Conservation (phyloP, 2,113 vertebrate genomes). For the Gnathonemus echidnorhynchus region DNA sequence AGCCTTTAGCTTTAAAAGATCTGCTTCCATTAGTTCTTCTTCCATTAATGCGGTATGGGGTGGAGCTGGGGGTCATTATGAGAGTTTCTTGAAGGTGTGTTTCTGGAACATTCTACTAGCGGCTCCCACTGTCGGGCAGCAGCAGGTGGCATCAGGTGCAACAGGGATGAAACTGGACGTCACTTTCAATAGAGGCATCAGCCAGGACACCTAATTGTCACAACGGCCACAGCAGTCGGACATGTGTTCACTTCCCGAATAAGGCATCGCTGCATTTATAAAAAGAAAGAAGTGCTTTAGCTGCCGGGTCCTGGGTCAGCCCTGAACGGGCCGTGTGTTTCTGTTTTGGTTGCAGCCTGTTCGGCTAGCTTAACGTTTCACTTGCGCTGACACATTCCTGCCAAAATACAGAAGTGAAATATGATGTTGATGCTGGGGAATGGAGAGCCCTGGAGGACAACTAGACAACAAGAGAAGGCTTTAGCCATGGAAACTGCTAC, state of each 20-base stretch:
- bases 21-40: slow-evolving; percentile 47
- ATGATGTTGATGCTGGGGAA: slow-evolving; percentile 39
- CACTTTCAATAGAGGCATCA: not conserved
- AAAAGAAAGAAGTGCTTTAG: not conserved
- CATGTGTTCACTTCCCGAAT: not conserved
- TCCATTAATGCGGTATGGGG: not conserved
- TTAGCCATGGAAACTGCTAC: not conserved
- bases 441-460: not conserved
- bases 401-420: not conserved
- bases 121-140: not conserved
- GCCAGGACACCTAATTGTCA: not conserved
- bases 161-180: not conserved
- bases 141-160: not conserved
- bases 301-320: not conserved
- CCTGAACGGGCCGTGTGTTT: not conserved
- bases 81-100: not conserved
- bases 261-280: not conserved
- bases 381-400: not conserved
- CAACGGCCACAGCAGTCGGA: not conserved
- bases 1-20: slow-evolving; percentile 54
- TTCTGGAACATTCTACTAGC: not conserved
- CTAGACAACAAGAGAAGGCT: not conserved
- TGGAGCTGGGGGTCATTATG: not conserved
- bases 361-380: not conserved
- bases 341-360: not conserved